Conservation (phyloP, 2,888 invertebrate species). For the Meteorus cinctellus region DNA sequence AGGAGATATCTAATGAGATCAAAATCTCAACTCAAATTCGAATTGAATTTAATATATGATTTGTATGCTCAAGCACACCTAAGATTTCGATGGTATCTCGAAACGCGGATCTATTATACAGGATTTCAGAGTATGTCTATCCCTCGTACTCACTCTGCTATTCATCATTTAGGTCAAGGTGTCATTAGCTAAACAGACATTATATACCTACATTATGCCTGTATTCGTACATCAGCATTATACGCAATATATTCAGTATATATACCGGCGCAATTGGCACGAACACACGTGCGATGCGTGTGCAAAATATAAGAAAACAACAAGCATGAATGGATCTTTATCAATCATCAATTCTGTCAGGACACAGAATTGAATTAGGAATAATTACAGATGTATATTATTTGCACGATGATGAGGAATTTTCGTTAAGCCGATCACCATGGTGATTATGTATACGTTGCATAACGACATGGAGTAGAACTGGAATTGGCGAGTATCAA, state of each 20-base stretch:
- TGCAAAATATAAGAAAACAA: neutral
- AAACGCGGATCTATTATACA: constrained; percentile 47
- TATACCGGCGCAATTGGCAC: neutral
- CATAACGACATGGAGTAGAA: neutral
- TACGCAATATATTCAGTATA: neutral
- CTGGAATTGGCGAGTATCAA: neutral
- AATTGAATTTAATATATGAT: constrained; percentile 10
- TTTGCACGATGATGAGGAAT: neutral
- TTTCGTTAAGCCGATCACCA: neutral
- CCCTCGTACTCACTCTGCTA: constrained; percentile 35
- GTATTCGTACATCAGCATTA: constrained; percentile 60
- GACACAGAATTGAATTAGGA: neutral
- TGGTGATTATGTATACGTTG: neutral
- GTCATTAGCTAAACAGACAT: constrained; percentile 68
- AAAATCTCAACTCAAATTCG: neutral
- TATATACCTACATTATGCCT: constrained; percentile 65
- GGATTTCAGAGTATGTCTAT: neutral
- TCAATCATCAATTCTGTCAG: neutral
- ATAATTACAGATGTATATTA: neutral
- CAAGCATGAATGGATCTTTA: neutral
- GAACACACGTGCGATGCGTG: neutral
- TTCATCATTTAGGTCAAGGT: constrained; percentile 70
- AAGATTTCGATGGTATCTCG: constrained; percentile 25
- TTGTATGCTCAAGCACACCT: constrained; percentile 19
- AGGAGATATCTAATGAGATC: neutral